These are phyloP conservation scores for Manacus vitellinus DNA, from an alignment of 2,113 vertebrate genomes.

Conservation along the genomic window DNA sequence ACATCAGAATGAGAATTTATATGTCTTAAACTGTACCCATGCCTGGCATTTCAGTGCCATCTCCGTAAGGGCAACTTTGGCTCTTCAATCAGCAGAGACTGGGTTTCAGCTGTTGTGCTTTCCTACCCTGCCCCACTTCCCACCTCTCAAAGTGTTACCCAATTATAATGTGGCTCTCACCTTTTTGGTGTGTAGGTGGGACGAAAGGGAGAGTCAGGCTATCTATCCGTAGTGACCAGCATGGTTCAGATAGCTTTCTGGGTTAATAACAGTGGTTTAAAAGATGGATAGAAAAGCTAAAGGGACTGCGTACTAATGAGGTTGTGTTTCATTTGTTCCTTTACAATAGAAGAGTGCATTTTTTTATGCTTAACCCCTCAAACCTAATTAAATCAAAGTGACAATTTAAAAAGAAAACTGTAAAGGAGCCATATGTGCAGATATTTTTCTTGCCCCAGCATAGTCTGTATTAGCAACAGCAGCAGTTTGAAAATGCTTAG, in stretches of 20 bases:
- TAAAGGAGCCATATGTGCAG: constrained; percentile 62
- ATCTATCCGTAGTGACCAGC: background rate
- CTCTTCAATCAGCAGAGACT: background rate
- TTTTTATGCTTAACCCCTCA: constrained; percentile 28
- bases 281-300: background rate
- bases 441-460: constrained; percentile 48
- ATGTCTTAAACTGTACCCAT: background rate
- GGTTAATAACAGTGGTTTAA: background rate
- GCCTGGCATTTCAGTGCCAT: background rate
- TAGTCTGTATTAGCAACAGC: constrained; percentile 48
- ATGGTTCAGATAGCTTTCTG: background rate
- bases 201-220: background rate
- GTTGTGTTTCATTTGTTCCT: constrained; percentile 15
- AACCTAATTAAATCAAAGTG: constrained; percentile 63
- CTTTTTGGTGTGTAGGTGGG: background rate
- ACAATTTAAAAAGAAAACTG: constrained; percentile 63
- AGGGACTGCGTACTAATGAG: background rate
- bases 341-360: background rate
- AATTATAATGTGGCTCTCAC: background rate
- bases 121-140: too few species aligned
- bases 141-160: background rate
- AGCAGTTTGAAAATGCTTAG: constrained; percentile 74
- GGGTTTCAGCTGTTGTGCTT: background rate
- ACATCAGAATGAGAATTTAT: background rate
- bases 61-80: background rate